Evolutionary conservation across 2,797 vertebrate species (phyloP).

Genomic region (Cyclura pinguis): DNA sequence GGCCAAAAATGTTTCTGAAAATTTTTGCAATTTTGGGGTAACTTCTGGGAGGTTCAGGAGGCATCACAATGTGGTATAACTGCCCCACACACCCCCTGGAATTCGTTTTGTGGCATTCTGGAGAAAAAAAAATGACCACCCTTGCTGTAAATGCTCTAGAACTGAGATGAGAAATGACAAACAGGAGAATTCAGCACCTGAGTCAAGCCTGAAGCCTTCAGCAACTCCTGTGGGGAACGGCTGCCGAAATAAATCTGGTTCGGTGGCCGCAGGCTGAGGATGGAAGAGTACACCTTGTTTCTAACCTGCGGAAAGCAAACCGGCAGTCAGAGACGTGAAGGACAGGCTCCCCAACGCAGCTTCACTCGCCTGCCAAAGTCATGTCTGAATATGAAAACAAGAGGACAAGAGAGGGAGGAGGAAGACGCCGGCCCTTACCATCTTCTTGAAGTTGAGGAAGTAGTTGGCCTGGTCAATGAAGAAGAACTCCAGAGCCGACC

Average conservation of each 20-base stretch:
- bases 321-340: too few species aligned
- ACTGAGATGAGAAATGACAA: too few species aligned
- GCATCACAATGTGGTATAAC: too few species aligned
- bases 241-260: slow-evolving; percentile 92
- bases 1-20: too few species aligned
- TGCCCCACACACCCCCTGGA: too few species aligned
- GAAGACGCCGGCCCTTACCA: slow-evolving; percentile 72
- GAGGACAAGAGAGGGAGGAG: background rate
- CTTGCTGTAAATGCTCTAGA: background rate
- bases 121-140: too few species aligned
- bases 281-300: slow-evolving; percentile 94
- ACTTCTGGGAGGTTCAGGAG: too few species aligned
- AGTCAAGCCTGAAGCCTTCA: slow-evolving; percentile 94
- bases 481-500: slow-evolving; percentile 96
- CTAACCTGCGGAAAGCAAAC: slow-evolving; percentile 81
- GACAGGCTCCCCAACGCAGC: accelerated
- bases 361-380: too few species aligned
- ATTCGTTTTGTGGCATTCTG: too few species aligned
- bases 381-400: background rate
- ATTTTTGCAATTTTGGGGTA: too few species aligned
- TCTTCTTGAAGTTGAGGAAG: slow-evolving; percentile 97
- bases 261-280: slow-evolving; percentile 89
- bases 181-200: slow-evolving; percentile 78
- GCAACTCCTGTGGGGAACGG: slow-evolving; percentile 94
- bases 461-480: slow-evolving; percentile 98